These are phyloP conservation scores for Xanthia icteritia DNA, from an alignment of 2,888 invertebrate species.

Conservation along the genomic window DNA sequence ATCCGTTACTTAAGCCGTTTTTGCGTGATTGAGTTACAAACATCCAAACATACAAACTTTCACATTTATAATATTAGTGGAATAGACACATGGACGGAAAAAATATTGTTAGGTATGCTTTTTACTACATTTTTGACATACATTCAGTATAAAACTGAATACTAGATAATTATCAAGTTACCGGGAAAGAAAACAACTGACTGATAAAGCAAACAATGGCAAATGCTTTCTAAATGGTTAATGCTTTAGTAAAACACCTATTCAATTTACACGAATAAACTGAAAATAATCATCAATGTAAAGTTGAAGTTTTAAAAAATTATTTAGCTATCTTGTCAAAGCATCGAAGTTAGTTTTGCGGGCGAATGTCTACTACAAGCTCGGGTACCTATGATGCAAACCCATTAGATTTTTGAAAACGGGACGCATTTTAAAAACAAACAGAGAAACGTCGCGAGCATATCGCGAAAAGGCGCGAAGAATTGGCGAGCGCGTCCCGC, in stretches of 20 bases:
- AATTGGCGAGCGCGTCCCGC: constrained; percentile 75
- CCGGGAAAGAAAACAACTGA: not conserved
- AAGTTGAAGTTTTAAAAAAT: not conserved
- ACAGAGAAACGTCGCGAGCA: constrained; percentile 67
- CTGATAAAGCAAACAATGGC: not conserved
- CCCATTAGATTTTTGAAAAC: constrained; percentile 72
- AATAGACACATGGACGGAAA: no score
- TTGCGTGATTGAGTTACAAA: no score
- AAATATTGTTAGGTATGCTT: no score
- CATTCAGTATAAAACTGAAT: not conserved
- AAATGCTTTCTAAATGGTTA: no score
- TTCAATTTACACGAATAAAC: not conserved
- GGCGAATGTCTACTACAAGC: not conserved
- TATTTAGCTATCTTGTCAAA: not conserved
- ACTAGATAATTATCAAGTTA: no score
- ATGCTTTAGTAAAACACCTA: not conserved
- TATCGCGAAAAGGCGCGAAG: constrained; percentile 79
- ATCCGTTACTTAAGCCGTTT: no score
- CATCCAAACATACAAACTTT: no score
- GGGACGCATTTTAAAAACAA: constrained; percentile 76
- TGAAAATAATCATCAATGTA: constrained; percentile 10
- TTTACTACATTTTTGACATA: not conserved
- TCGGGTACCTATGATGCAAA: not conserved
- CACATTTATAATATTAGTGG: no score
- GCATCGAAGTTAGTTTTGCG: not conserved